Evolutionary conservation across 2,797 vertebrate genomes (phyloP).

Genomic region (Poecilia gillii): DNA sequence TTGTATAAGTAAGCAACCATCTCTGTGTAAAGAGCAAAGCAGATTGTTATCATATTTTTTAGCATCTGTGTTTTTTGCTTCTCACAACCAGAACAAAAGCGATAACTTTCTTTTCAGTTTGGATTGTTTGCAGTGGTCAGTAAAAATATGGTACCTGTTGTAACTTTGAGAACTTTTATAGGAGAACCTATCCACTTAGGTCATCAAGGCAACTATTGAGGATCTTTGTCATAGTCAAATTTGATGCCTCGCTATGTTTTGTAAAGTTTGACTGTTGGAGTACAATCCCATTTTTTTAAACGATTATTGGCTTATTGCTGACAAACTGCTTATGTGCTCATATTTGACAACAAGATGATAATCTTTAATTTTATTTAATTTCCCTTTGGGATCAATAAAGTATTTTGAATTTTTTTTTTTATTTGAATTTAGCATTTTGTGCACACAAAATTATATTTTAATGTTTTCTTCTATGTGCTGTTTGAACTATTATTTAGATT

Average conservation of each 20-base stretch:
- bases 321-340: too few species aligned
- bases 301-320: too few species aligned
- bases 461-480: background rate
- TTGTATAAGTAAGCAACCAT: too few species aligned
- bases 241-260: background rate
- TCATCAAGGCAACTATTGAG: slow-evolving; percentile 13
- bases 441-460: background rate
- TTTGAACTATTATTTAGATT: background rate
- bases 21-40: too few species aligned
- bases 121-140: background rate
- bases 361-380: too few species aligned
- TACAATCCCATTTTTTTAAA: too few species aligned
- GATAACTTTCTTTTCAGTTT: background rate
- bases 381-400: too few species aligned
- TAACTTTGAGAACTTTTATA: background rate
- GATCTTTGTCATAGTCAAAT: background rate
- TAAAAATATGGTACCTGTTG: background rate
- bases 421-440: background rate
- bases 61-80: background rate
- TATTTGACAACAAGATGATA: too few species aligned
- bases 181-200: background rate
- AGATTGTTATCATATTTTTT: too few species aligned
- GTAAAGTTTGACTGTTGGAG: background rate
- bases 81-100: background rate
- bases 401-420: too few species aligned